Percentiles rank a stretch among this genome's conserved stretches.
phyloP scores from a whole-genome alignment of 2,888 invertebrate genomes.

The Noctuana brunneofusca region DNA sequence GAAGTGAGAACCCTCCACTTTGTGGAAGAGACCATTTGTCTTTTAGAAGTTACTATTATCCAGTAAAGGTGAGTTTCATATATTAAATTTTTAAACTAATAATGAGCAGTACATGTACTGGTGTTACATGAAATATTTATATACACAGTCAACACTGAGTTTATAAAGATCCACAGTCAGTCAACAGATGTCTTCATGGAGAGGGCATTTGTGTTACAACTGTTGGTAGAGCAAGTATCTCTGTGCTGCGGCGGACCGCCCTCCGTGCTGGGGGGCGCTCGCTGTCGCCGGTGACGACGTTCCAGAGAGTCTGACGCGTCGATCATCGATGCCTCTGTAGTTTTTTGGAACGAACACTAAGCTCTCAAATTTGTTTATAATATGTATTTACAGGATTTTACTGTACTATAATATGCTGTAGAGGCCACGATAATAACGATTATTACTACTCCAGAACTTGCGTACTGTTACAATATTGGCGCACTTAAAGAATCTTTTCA shows the following conservation, averaged over 20 bases:
- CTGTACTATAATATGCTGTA: no score
- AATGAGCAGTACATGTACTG: no score
- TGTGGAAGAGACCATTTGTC: slow-evolving; percentile 99
- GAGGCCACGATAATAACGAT: no score
- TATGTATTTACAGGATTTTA: no score
- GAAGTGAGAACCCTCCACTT: slow-evolving; percentile 97
- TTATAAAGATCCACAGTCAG: slow-evolving; percentile 63
- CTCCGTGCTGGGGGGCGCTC: slow-evolving; percentile 64
- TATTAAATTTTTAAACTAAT: neutral
- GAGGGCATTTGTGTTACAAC: slow-evolving; percentile 69
- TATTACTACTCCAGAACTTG: no score
- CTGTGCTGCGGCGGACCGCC: slow-evolving; percentile 47
- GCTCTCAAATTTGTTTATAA: neutral
- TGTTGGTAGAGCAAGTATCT: slow-evolving; percentile 66
- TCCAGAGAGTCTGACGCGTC: slow-evolving; percentile 74
- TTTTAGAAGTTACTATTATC: slow-evolving; percentile 98
- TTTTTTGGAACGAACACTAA: slow-evolving; percentile 66
- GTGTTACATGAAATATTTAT: no score
- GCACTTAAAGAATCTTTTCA: slow-evolving; percentile 18
- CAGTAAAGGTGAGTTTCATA: slow-evolving; percentile 89
- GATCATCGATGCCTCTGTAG: slow-evolving; percentile 60
- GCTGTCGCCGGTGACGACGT: slow-evolving; percentile 48
- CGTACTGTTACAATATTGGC: no score
- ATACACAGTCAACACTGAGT: no score
- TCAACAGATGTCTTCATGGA: slow-evolving; percentile 62